Conservation (phyloP, 2,113 vertebrate species). For the Hiodon tergisus region DNA sequence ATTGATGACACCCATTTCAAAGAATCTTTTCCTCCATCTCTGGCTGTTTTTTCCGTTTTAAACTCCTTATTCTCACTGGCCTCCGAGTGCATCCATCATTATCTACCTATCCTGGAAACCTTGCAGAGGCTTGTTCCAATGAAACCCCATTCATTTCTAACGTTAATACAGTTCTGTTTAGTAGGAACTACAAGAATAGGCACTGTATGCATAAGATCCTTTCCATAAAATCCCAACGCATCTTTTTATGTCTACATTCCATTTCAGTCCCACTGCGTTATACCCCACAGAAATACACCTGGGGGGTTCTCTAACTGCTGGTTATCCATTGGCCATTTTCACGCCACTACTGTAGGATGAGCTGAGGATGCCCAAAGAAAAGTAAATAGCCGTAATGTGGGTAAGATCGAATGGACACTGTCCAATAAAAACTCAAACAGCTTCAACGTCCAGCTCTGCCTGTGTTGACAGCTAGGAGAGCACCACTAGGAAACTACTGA, state of each 20-base stretch:
- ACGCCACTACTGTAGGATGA: conserved; percentile 1
- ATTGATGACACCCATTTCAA: conserved; percentile 29
- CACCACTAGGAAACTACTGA: neutral
- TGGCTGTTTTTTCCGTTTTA: neutral
- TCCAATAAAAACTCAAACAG: no score
- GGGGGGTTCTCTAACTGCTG: neutral
- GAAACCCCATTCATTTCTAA: neutral
- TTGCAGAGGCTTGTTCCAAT: neutral
- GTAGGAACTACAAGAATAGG: no score
- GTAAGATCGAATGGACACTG: no score
- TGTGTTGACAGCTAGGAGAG: neutral
- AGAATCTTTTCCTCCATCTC: conserved; percentile 18
- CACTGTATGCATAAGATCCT: no score
- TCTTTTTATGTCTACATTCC: neutral
- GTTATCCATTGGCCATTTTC: conserved; percentile 2
- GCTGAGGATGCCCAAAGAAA: neutral
- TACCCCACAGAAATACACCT: neutral
- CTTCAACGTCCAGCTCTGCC: neutral
- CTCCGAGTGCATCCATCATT: conserved; percentile 11
- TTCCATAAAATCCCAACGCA: no score
- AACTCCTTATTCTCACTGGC: neutral
- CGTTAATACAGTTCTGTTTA: neutral
- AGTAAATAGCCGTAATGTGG: neutral
- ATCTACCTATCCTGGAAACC: neutral
- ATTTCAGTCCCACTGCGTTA: conserved; percentile 9